A percentile compares a stretch with the other conserved stretches of the same genome.
These are phyloP conservation scores for Hapalemur alaotrensis DNA, from an alignment of 2,797 vertebrate species.

Conservation along the genomic window DNA sequence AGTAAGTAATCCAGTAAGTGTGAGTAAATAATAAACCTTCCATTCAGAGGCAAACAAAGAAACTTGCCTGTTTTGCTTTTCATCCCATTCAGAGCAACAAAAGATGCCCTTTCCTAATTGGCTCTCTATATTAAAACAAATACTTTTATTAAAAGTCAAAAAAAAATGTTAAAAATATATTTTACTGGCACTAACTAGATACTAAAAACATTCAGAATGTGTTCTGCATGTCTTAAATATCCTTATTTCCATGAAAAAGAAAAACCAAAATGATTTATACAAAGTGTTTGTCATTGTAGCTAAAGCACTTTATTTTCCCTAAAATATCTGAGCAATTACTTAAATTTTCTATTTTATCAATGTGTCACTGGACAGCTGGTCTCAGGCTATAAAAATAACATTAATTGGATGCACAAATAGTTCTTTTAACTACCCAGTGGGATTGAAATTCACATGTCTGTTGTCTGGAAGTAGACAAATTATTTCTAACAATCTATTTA, in stretches of 20 bases:
- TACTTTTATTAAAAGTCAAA: not conserved
- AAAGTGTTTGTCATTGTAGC: not conserved
- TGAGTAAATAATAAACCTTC: not conserved
- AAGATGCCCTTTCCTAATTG: not conserved
- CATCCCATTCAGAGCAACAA: not conserved
- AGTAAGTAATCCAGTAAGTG: not conserved
- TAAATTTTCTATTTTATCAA: constrained; percentile 31
- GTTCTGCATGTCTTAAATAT: not conserved
- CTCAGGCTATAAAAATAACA: constrained; percentile 36
- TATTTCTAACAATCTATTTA: not conserved
- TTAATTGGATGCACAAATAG: constrained; percentile 41
- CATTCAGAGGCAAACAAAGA: not conserved
- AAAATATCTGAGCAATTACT: constrained; percentile 61
- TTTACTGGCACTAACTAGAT: not conserved
- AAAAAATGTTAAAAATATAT: not conserved
- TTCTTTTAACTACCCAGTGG: not conserved
- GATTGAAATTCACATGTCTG: constrained; percentile 47
- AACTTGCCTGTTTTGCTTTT: not conserved
- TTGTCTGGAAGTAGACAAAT: not conserved
- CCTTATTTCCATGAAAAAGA: not conserved
- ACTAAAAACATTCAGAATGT: not conserved
- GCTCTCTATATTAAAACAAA: not conserved
- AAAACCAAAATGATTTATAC: constrained; percentile 9
- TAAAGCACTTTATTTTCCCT: constrained; percentile 48
- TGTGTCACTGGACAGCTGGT: constrained; percentile 49